Base-by-base conservation (phyloP, 2,113 vertebrate genomes). In the Coturnix japonica region DNA sequence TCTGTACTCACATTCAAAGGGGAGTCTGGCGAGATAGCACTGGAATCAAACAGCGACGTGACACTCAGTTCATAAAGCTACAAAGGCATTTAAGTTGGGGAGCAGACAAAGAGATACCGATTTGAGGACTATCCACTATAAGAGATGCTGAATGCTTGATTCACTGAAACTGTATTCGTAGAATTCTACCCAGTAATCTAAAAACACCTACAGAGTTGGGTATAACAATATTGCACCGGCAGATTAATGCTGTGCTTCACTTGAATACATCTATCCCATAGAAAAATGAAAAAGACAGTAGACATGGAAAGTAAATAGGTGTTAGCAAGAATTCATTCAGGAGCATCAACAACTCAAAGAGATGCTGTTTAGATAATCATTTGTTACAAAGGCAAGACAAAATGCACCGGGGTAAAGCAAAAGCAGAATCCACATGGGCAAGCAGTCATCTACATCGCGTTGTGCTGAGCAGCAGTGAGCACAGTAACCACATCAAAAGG, bases 1-100 rank as follows among this genome's bases (percentile, higher is more conserved):
- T 95, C 96, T 96, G 95, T 44, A 91, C 60, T 71, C 67, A 4
- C 81, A 93, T 81, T 89, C 81, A 89, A 66, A 95, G 88, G 81
- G 77, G 2, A 85, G 96, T 93, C 95, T 94, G 96, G 94, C 92
- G 64, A 82, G 89, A 93, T 65, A 93, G 91, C 87, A 93, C 69
- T 54, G 87, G 94, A 80, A 94, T 71, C 89, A 89, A 81, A 91
- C 85, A 85, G 87, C 92, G 87, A 7, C 33, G 14, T 49, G 81
- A 85, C 0, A 5, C 60, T 71, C 67, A 75, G 74, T 33, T 94
- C 39, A 37, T 54, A 63, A 64, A 71, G 72, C 44, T 81, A 53
- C 5, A 26, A 67, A 85, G 89, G 72, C 65, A 71, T 44, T 65
- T 56, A 56, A 37, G 12, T 7, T 35, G 46, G 30, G 47, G 39